Conservation (phyloP, 2,888 invertebrate genomes). For the Eustalomyia histrio region DNA sequence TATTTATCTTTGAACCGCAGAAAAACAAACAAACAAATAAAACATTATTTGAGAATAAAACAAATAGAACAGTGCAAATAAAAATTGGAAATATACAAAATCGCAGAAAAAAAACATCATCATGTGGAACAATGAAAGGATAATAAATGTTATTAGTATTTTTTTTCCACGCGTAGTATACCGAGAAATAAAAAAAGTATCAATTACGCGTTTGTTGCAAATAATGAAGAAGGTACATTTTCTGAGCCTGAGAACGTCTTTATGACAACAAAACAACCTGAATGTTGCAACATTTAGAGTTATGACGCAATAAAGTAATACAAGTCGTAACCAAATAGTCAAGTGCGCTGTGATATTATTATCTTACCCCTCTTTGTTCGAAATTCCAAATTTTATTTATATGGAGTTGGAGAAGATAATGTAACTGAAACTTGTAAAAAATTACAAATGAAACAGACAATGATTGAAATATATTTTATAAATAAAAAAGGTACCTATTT, state of each 20-base stretch:
- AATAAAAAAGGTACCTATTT: conserved; percentile 6
- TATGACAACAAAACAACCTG: conserved; percentile 21
- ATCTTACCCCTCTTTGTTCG: background rate
- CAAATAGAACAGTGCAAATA: conserved; percentile 55
- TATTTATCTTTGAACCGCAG: conserved; percentile 68
- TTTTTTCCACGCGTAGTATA: conserved; percentile 16
- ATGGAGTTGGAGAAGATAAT: background rate
- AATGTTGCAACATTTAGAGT: conserved; percentile 56
- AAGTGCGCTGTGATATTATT: conserved; percentile 32
- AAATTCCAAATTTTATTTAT: background rate
- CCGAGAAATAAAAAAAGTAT: conserved; percentile 48
- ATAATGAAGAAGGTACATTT: conserved; percentile 6
- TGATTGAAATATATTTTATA: background rate
- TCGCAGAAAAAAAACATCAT: background rate
- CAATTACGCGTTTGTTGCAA: conserved; percentile 58
- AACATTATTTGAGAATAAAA: conserved; percentile 18
- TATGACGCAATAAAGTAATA: conserved; percentile 58
- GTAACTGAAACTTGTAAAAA: conserved; percentile 16
- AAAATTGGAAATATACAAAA: conserved; percentile 11
- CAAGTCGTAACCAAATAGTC: conserved; percentile 30
- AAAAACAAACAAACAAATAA: conserved; percentile 56
- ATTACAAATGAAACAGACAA: background rate
- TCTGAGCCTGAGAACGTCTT: conserved; percentile 39
- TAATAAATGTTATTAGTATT: conserved; percentile 13
- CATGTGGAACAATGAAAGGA: background rate